Percentiles rank a stretch among this genome's conserved stretches.
These are phyloP conservation scores for Tympanoctomys barrerae DNA, from an alignment of 2,797 vertebrate genomes.

Conservation along the genomic window DNA sequence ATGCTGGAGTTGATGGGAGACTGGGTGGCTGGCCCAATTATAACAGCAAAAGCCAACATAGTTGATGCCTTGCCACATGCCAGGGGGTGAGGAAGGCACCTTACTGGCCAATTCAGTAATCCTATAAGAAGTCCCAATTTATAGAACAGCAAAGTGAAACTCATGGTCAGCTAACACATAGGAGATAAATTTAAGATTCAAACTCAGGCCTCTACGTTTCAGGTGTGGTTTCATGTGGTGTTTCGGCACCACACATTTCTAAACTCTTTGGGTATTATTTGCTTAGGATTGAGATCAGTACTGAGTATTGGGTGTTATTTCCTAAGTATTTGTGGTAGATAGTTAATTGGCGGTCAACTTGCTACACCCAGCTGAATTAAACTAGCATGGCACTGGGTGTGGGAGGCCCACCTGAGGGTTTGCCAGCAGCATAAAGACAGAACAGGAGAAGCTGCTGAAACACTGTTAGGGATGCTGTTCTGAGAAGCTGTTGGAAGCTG, in stretches of 20 bases:
- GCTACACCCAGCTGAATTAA: too few species aligned
- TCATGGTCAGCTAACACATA: not conserved
- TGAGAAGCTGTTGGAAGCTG: too few species aligned
- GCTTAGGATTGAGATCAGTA: not conserved
- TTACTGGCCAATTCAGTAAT: not conserved
- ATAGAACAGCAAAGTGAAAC: not conserved
- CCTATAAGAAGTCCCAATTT: not conserved
- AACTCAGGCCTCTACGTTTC: not conserved
- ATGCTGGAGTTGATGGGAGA: not conserved
- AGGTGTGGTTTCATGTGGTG: not conserved
- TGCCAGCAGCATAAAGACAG: too few species aligned
- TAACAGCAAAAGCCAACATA: not conserved
- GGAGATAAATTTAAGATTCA: not conserved
- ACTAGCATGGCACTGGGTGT: too few species aligned
- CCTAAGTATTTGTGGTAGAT: too few species aligned
- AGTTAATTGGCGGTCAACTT: too few species aligned
- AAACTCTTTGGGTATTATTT: not conserved
- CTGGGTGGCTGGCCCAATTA: not conserved
- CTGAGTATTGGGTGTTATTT: too few species aligned
- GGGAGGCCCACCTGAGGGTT: too few species aligned
- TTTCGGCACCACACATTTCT: not conserved
- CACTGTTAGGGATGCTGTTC: too few species aligned
- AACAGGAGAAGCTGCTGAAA: too few species aligned
- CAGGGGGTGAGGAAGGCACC: not conserved
- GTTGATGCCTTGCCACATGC: not conserved